A percentile compares a stretch with the other conserved stretches of the same genome.
phyloP scores from a whole-genome alignment of 2,113 vertebrate species.

The Ciconia boyciana region DNA sequence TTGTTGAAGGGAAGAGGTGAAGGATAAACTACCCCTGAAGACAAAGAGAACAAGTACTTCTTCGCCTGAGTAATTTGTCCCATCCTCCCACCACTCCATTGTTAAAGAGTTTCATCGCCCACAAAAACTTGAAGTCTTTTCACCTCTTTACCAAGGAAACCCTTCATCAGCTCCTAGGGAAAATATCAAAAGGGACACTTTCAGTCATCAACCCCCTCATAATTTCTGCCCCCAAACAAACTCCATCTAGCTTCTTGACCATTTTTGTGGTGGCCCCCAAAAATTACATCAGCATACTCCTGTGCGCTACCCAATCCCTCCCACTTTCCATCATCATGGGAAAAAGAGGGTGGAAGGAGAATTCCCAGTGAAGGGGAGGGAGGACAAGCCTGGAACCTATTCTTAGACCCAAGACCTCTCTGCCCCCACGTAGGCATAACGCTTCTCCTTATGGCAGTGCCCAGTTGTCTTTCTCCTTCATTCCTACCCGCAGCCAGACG shows the following conservation, averaged over 20 bases:
- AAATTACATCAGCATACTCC: background rate
- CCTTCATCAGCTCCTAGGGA: background rate
- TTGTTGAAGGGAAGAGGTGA: background rate
- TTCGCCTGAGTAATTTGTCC: background rate
- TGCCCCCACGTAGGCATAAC: rapidly evolving
- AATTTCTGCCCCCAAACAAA: background rate
- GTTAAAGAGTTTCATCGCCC: background rate
- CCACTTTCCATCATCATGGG: background rate
- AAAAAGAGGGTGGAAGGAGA: background rate
- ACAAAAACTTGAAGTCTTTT: background rate
- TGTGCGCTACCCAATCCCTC: background rate
- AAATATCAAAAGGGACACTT: rapidly evolving
- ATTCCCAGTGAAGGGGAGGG: background rate
- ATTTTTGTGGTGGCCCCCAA: background rate
- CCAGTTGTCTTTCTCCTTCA: background rate
- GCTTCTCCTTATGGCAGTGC: rapidly evolving
- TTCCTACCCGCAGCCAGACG: background rate
- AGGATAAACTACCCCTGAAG: background rate
- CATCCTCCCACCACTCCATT: conserved; percentile 3
- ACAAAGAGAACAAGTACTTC: background rate
- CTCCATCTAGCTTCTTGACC: background rate
- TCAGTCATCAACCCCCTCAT: background rate
- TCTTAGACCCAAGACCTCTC: background rate
- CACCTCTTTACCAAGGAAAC: background rate
- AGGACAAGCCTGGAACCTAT: background rate